Percentiles rank a stretch among this genome's conserved stretches.
These are phyloP conservation scores for Trachelipus rathkii DNA, from an alignment of 1,140 invertebrate species.

Conservation along the genomic window DNA sequence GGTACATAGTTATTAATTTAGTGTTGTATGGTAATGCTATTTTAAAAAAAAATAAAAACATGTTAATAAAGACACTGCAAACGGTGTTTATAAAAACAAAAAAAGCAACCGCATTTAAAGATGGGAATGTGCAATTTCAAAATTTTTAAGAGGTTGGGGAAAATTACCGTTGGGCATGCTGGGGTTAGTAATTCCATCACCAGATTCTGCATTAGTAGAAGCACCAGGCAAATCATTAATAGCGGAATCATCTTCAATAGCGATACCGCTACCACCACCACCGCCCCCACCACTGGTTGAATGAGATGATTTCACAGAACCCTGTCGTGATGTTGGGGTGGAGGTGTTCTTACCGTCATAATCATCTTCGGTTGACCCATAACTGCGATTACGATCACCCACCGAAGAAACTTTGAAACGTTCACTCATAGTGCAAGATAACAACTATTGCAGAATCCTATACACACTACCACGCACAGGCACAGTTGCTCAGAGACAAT, in stretches of 20 bases:
- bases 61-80: no score
- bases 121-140: no score
- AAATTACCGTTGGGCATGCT: not conserved
- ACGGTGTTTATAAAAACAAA: no score
- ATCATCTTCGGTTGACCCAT: not conserved
- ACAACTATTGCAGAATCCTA: no score
- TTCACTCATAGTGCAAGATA: not conserved
- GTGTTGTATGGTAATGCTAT: no score
- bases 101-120: no score
- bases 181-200: not conserved
- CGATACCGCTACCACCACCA: not conserved
- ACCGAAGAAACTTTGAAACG: not conserved
- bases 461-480: no score
- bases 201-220: not conserved
- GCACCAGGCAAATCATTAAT: not conserved
- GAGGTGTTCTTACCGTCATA: not conserved
- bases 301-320: not conserved
- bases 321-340: not conserved
- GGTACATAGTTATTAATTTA: no score
- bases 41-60: no score
- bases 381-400: not conserved
- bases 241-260: not conserved
- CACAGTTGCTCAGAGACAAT: no score
- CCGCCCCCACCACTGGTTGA: not conserved
- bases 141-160: no score